Base-by-base conservation (phyloP, 2,888 invertebrate species). In the Halictus quadricinctus region DNA sequence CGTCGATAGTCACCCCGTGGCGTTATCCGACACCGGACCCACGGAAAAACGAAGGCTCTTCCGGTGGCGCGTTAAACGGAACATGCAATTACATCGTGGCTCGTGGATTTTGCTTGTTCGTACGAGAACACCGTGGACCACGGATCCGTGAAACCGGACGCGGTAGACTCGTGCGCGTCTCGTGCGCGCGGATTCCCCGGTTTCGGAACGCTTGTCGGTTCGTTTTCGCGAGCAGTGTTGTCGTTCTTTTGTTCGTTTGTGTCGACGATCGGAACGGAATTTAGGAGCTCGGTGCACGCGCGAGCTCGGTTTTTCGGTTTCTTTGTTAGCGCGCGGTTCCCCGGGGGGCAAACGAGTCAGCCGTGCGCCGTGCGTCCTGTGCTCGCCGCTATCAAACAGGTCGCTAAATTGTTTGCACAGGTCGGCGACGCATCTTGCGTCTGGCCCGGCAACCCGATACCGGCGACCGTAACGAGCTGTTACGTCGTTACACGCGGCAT, bases 391-490 rank as follows among this genome's bases (percentile, higher is more conserved):
- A 8, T 48, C 76, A 36, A 72, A 76, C 77, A 58, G 18, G 29
- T 58, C 80, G 70, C 21, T n/a, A 72, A 75, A 78, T 82, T 50
- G 79, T 80, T 83, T 54, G 72, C 41, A 85, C 64, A 72, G 69
- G 41, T 76, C 76, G 74, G 81, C 73, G 85, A 83, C 76, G 72
- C 76, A 58, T 25, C 54, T 73, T 8, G 5, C 36, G 64, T 29
- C 64, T 29, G 29, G 8, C n/a, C 48, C 70, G 15, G 2, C 58
- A 60, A 75, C 46, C 66, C 72, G 80, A 78, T 80, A 43, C 70
- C 69, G 36, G 64, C 18, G 77, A 79, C 79, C 72, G 73, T 84
- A 87, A 89, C 88, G 84, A 89, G 87, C 85, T 84, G 86, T 88
- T 84, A 84, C 77, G 64, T 79, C 79, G 87, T 88, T 85, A 81